Evolutionary conservation across 2,888 invertebrate species (phyloP).

Genomic region (Andricus quercusramuli): DNA sequence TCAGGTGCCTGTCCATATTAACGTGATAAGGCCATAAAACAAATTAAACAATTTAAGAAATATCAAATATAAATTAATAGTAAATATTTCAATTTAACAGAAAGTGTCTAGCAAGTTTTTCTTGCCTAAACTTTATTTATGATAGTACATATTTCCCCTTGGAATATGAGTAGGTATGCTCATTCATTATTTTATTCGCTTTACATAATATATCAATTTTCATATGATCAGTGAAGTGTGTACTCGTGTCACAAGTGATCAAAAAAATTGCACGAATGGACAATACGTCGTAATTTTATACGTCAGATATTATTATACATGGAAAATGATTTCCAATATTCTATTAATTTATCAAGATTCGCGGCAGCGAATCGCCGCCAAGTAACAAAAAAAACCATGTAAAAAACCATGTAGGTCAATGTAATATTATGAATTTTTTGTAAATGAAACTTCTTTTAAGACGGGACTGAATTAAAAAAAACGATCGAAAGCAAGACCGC

Average conservation of each 20-base stretch:
- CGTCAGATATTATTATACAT: not conserved
- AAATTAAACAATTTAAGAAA: too few species aligned
- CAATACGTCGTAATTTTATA: not conserved
- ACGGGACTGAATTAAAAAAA: too few species aligned
- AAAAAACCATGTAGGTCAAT: too few species aligned
- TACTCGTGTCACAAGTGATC: not conserved
- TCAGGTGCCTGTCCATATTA: too few species aligned
- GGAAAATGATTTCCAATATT: not conserved
- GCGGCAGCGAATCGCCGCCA: too few species aligned
- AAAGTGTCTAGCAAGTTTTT: not conserved
- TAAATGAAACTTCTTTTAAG: too few species aligned
- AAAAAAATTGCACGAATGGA: not conserved
- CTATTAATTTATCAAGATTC: not conserved
- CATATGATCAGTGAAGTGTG: conserved; percentile 9
- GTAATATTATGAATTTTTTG: too few species aligned
- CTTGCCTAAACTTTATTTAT: not conserved
- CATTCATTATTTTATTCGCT: not conserved
- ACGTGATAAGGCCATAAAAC: too few species aligned
- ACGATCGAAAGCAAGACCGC: too few species aligned
- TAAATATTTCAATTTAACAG: not conserved
- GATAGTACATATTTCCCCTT: not conserved
- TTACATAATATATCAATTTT: conserved; percentile 32
- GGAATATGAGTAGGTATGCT: not conserved
- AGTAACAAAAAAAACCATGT: too few species aligned
- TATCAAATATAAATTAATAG: too few species aligned